Evolutionary conservation across 2,113 vertebrate genomes (phyloP).

Genomic region (Odobenus rosmarus): DNA sequence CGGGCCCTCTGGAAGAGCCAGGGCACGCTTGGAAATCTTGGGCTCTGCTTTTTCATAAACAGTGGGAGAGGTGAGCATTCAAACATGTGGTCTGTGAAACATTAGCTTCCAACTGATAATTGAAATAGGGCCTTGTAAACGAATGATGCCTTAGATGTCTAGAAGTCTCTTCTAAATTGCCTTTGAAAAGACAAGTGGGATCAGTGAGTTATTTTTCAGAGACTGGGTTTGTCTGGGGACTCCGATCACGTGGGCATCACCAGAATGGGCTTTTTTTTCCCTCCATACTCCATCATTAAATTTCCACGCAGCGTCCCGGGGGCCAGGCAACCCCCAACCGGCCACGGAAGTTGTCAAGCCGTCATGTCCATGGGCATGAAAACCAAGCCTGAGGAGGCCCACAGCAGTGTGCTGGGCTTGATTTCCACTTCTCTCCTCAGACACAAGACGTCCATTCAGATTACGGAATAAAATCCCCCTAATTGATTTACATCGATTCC

Average conservation of each 20-base stretch:
- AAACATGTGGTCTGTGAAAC: conserved; percentile 68
- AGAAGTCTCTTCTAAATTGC: conserved; percentile 60
- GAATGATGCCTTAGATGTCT: conserved; percentile 74
- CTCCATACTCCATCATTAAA: conserved; percentile 54
- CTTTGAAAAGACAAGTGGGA: conserved; percentile 78
- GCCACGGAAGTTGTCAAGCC: not conserved
- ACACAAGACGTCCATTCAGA: not conserved
- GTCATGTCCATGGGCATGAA: not conserved
- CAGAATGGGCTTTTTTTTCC: not conserved
- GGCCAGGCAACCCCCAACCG: not conserved
- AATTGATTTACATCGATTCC: not conserved
- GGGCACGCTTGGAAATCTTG: conserved; percentile 61
- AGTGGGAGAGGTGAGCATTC: conserved; percentile 77
- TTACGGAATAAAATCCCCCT: not conserved
- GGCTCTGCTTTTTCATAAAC: conserved; percentile 78
- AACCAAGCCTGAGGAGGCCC: not conserved
- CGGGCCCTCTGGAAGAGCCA: conserved; percentile 65
- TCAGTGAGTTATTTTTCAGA: conserved; percentile 71
- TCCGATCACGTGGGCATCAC: conserved; percentile 46
- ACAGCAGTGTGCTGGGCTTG: not conserved
- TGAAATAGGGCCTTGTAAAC: conserved; percentile 81
- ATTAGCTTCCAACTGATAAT: conserved; percentile 80
- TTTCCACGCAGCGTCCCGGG: conserved; percentile 27
- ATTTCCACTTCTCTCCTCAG: not conserved
- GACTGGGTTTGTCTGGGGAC: conserved; percentile 70